phyloP scores from a whole-genome alignment of 1,140 invertebrate genomes.

The Hermatobates lingyangjiaoensis region DNA sequence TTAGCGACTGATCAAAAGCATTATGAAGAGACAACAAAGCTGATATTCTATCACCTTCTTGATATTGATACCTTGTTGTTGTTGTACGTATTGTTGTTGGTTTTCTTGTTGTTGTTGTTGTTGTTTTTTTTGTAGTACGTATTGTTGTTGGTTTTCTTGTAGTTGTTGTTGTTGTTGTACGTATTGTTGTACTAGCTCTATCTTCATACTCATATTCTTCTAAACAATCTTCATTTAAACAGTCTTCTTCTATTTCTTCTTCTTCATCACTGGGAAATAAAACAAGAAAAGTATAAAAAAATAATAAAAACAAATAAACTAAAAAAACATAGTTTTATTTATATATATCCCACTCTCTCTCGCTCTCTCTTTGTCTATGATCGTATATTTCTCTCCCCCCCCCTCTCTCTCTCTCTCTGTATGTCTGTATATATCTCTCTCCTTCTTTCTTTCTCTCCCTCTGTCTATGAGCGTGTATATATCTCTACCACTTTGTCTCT shows the following conservation, averaged over 20 bases:
- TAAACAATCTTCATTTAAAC: constrained; percentile 19
- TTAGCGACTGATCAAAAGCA: constrained; percentile 18
- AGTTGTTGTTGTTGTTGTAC: constrained; percentile 17
- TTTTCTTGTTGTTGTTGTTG: constrained; percentile 12
- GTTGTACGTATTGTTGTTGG: constrained; percentile 15
- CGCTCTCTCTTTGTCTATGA: no score
- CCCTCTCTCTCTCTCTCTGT: no score
- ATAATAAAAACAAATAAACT: no score
- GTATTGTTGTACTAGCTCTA: constrained; percentile 7
- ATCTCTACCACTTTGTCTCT: no score
- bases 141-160: constrained; percentile 19
- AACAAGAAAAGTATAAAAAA: no score
- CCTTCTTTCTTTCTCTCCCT: no score
- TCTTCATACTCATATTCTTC: constrained; percentile 13
- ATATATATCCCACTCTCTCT: no score
- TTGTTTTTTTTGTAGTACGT: constrained; percentile 20
- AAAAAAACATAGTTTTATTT: no score
- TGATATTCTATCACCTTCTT: constrained; percentile 15
- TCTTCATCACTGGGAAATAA: no score
- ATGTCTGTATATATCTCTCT: no score
- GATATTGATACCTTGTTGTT: constrained; percentile 10
- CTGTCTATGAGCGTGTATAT: no score
- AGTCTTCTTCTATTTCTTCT: constrained; percentile 15
- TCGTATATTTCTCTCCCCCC: no score
- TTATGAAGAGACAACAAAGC: constrained; percentile 20